Evolutionary conservation across 2,888 invertebrate genomes (phyloP).

Genomic region (Drosophila nr. medialis): DNA sequence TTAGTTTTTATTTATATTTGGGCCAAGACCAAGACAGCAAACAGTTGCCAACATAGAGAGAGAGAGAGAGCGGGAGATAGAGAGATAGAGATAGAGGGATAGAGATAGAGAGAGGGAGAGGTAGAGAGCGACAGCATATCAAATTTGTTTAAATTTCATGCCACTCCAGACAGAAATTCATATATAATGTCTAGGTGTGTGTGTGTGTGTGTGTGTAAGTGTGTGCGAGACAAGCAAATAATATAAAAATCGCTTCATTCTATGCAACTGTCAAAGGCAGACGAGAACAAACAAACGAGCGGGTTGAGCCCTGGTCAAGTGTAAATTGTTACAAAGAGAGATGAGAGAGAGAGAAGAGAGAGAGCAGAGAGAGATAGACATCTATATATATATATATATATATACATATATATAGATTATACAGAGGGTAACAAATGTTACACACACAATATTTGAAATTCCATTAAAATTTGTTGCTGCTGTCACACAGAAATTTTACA

Average conservation of each 20-base stretch:
- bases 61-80: not conserved
- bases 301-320: constrained; percentile 64
- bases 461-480: constrained; percentile 71
- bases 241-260: constrained; percentile 55
- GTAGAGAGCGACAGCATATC: constrained; percentile 36
- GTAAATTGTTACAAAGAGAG: constrained; percentile 50
- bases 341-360: constrained; percentile 3
- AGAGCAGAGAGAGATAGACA: not conserved
- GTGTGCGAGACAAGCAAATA: constrained; percentile 50
- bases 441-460: constrained; percentile 68
- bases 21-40: constrained; percentile 13
- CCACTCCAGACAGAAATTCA: constrained; percentile 63
- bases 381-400: not conserved
- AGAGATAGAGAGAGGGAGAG: not conserved
- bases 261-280: constrained; percentile 65
- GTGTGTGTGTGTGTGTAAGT: constrained; percentile 16
- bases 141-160: constrained; percentile 75
- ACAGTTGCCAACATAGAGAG: constrained; percentile 3
- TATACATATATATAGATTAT: not conserved
- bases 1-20: constrained; percentile 47
- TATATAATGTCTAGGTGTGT: constrained; percentile 55
- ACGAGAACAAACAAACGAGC: constrained; percentile 40
- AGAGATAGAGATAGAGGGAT: not conserved
- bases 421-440: constrained; percentile 14
- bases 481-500: constrained; percentile 53